These are phyloP conservation scores for Lates calcarifer DNA, from an alignment of 2,113 vertebrate genomes.

Conservation along the genomic window DNA sequence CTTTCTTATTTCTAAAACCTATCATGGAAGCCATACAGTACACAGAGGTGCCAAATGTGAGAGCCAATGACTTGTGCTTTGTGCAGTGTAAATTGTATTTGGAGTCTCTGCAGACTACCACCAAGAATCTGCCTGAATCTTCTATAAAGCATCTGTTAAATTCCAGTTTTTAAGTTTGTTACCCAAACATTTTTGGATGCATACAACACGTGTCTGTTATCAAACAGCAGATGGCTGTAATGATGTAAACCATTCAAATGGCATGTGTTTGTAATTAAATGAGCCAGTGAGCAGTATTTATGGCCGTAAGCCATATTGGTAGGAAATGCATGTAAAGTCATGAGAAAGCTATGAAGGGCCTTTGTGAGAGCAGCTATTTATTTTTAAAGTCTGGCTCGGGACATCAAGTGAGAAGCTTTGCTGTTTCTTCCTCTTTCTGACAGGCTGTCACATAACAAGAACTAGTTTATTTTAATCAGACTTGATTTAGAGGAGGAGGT, in stretches of 20 bases:
- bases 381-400: conserved; percentile 13
- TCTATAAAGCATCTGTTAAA: conserved; percentile 14
- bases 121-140: neutral
- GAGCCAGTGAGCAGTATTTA: conserved; percentile 60
- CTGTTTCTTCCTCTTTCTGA: conserved; percentile 4
- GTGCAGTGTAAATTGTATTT: neutral
- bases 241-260: conserved; percentile 53
- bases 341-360: conserved; percentile 19
- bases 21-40: neutral
- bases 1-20: neutral
- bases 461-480: conserved; percentile 18
- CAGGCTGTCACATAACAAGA: conserved; percentile 17
- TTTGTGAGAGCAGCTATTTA: conserved; percentile 6
- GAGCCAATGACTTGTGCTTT: conserved; percentile 5
- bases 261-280: conserved; percentile 64
- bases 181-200: conserved; percentile 24
- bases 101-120: conserved; percentile 7
- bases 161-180: conserved; percentile 30
- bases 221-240: conserved; percentile 60
- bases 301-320: conserved; percentile 38
- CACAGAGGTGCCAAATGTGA: conserved; percentile 3
- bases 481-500: neutral
- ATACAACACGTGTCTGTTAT: conserved; percentile 47
- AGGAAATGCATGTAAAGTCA: conserved; percentile 43
- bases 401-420: conserved; percentile 2